Evolutionary conservation across 2,888 invertebrate species (phyloP).

Genomic region (Alcis repandata): DNA sequence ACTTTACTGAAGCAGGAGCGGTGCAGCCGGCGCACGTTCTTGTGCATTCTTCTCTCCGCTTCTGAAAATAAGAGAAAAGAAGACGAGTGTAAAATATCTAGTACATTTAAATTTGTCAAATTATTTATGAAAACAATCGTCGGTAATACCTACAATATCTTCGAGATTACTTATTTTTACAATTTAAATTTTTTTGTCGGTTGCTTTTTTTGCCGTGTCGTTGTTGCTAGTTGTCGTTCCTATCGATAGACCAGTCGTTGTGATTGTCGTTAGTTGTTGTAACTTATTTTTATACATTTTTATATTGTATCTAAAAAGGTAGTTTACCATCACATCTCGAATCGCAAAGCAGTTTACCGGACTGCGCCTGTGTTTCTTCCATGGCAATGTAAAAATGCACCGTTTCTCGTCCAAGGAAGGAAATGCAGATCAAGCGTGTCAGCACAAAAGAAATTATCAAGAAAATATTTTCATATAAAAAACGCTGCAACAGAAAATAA

Average conservation of each 20-base stretch:
- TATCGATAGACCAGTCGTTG: too few relatives aligned
- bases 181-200: too few relatives aligned
- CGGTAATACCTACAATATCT: too few relatives aligned
- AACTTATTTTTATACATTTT: too few relatives aligned
- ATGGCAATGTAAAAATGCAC: slow-evolving; percentile 9
- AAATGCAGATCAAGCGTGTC: neutral
- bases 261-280: too few relatives aligned
- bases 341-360: neutral
- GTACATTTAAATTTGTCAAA: too few relatives aligned
- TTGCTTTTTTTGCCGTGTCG: too few relatives aligned
- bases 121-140: too few relatives aligned
- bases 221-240: too few relatives aligned
- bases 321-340: neutral
- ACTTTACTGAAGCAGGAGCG: slow-evolving; percentile 6
- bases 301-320: neutral
- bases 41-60: slow-evolving; percentile 21
- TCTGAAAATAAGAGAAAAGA: slow-evolving; percentile 19
- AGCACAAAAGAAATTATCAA: neutral
- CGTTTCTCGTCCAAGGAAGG: neutral
- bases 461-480: neutral
- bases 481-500: slow-evolving; percentile 4
- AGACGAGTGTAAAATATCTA: too few relatives aligned
- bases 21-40: slow-evolving; percentile 21
- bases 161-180: too few relatives aligned
- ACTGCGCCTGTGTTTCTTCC: neutral